Evolutionary conservation across 2,113 vertebrate species (phyloP).

Genomic region (Scytalopus superciliaris): DNA sequence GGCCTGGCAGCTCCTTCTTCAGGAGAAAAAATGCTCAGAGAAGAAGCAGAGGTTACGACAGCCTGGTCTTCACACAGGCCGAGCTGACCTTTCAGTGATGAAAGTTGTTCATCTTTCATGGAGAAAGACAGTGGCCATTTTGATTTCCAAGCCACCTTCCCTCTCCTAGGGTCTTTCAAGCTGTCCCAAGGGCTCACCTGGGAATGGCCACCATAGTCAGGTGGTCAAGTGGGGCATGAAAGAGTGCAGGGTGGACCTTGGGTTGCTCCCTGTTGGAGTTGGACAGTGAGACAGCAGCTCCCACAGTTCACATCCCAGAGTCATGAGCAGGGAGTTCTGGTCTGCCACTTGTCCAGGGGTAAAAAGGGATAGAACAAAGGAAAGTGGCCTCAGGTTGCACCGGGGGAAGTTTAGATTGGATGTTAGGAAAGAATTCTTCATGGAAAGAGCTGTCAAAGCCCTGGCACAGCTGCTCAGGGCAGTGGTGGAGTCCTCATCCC

Average conservation of each 20-base stretch:
- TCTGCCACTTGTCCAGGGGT: neutral
- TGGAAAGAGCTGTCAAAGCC: neutral
- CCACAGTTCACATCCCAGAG: neutral
- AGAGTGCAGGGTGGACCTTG: neutral
- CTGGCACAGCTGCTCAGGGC: neutral
- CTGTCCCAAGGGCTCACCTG: neutral
- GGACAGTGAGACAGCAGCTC: neutral
- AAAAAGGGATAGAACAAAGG: fast-evolving
- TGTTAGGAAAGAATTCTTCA: neutral
- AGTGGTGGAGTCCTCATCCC: too few relatives aligned
- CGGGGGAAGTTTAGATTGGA: neutral
- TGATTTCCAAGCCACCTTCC: neutral
- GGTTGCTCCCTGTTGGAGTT: fast-evolving
- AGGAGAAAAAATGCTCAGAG: neutral
- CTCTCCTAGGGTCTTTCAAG: neutral
- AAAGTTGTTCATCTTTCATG: neutral
- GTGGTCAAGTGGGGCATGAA: fast-evolving
- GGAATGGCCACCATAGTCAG: neutral
- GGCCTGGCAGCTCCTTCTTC: neutral
- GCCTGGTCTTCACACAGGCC: neutral
- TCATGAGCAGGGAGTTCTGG: neutral
- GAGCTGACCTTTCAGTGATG: neutral
- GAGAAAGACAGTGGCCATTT: neutral
- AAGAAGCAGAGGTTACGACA: neutral
- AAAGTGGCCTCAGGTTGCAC: neutral